A percentile compares a stretch with the other conserved stretches of the same genome.
Conservation (phyloP, 2,113 vertebrate species). For the Corythoichthys haematopterus region DNA sequence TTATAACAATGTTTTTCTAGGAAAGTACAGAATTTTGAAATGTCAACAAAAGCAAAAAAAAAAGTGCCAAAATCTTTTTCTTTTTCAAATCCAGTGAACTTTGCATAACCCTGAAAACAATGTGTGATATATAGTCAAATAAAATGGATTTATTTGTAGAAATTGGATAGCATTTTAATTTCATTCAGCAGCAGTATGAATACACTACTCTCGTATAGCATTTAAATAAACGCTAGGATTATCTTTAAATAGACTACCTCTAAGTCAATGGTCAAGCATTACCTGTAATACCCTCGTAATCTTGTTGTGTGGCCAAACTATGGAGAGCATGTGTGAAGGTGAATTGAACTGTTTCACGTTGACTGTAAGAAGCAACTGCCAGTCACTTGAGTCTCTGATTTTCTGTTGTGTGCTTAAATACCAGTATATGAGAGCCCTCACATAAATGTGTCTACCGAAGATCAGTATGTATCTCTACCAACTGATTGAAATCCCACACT, state of each 20-base stretch:
- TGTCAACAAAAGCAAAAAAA: background rate
- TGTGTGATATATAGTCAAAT: no score
- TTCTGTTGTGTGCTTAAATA: slow-evolving; percentile 20
- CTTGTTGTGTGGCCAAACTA: slow-evolving; percentile 6
- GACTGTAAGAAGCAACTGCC: slow-evolving; percentile 11
- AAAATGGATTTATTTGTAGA: background rate
- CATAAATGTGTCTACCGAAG: slow-evolving; percentile 33
- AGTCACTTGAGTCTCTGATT: slow-evolving; percentile 22
- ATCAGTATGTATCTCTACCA: slow-evolving; percentile 35
- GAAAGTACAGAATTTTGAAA: background rate
- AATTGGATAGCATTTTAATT: background rate
- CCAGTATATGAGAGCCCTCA: slow-evolving; percentile 15
- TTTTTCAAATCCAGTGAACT: background rate
- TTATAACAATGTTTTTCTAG: background rate
- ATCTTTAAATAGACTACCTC: background rate
- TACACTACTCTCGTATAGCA: background rate
- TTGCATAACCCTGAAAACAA: background rate
- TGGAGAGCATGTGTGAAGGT: slow-evolving; percentile 13
- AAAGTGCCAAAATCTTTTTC: background rate
- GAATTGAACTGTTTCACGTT: slow-evolving; percentile 6
- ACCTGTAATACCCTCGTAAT: slow-evolving; percentile 1
- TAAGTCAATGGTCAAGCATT: background rate
- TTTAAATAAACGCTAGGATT: background rate
- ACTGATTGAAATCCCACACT: slow-evolving; percentile 39
- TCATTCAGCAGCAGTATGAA: background rate